Conservation (phyloP, 2,888 invertebrate genomes). For the Diarsia brunnea region DNA sequence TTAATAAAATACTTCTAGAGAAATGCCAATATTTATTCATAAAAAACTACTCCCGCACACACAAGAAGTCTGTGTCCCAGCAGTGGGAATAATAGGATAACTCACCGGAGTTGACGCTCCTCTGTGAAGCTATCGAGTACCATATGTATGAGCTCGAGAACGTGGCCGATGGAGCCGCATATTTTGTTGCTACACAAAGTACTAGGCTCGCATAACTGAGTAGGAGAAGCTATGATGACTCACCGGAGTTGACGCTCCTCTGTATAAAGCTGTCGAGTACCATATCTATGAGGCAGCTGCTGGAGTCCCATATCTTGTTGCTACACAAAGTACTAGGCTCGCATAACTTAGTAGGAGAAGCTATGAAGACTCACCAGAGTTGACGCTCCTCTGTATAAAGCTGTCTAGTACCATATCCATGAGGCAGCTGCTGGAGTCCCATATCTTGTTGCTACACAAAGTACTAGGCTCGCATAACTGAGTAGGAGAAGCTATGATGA, state of each 20-base stretch:
- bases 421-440: too few species aligned
- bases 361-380: background rate
- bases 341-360: background rate
- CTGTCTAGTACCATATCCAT: background rate
- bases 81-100: too few species aligned
- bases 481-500: too few species aligned
- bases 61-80: too few species aligned
- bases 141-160: conserved; percentile 98
- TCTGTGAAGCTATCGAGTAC: conserved; percentile 98
- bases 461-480: too few species aligned
- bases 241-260: conserved; percentile 93
- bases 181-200: conserved; percentile 92
- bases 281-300: conserved; percentile 98
- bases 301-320: conserved; percentile 96
- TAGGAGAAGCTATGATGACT: background rate
- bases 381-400: background rate
- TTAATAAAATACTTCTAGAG: too few species aligned
- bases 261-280: conserved; percentile 99
- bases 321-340: background rate
- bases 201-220: background rate
- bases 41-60: too few species aligned
- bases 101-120: conserved; percentile 94
- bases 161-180: conserved; percentile 98
- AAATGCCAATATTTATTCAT: too few species aligned
- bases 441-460: too few species aligned